Evolutionary conservation across 2,797 vertebrate species (phyloP), one percentile per base, ranked within the genome.

Genomic region (Nothura maculosa): DNA sequence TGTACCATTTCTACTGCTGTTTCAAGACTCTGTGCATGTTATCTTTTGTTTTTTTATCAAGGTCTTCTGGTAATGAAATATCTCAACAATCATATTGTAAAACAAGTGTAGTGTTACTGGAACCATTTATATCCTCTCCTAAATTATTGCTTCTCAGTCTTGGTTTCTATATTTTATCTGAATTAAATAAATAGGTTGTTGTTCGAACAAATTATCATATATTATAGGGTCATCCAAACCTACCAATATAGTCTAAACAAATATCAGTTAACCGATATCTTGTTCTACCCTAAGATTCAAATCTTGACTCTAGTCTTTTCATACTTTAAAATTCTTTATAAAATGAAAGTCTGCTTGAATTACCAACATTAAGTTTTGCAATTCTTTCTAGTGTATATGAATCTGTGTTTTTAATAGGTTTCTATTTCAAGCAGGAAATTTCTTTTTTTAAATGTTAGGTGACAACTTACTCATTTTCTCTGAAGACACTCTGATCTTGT

Each of bases 341-440:
- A 89, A 72, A 91, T 76, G 27, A 76, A 90, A 81, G 85, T 92
- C 38, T 78, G 47, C 77, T 89, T 83, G 52, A 92, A 82, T 97
- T 45, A 24, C 78, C 72, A 81, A 48, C 78, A 84, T 55, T 48
- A 92, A 84, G 27, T 27, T 9, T 62, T 81, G 17, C 64, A 87
- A 74, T 92, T 94, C 89, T 81, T 69, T 90, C 87, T 54, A 85
- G 6, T 47, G 5, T 22, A 64, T 60, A 14, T 6, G 4, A 82
- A 76, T 61, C 55, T 88, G 10, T 77, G 6, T 82, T 91, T 94
- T 96, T 92, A 92, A 94, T 92, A 87, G 85, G 6, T 77, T 89
- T 58, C 61, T 89, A 17, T 43, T 88, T 87, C 54, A 95, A 89
- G 40, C 3, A 81, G 38, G 12, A 75, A 68, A 45, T 70, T 12